A percentile compares a stretch with the other conserved stretches of the same genome.
Conservation (phyloP, 2,113 vertebrate genomes). For the Sterrhoptilus dennistouni region DNA sequence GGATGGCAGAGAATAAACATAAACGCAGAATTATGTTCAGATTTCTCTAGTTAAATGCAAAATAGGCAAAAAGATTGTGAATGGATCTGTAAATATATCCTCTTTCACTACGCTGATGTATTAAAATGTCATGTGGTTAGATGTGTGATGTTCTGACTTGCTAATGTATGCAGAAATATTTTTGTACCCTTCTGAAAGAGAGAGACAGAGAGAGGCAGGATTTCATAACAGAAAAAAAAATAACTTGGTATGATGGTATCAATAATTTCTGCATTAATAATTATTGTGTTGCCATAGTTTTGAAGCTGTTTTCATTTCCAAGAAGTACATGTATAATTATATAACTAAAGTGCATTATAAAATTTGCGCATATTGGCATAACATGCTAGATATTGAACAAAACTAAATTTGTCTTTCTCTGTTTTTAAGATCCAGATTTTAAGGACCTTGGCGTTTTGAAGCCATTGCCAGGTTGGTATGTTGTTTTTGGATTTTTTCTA, state of each 20-base stretch:
- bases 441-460: slow-evolving; percentile 93
- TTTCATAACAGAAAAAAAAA: not conserved
- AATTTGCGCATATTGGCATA: not conserved
- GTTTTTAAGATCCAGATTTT: slow-evolving; percentile 97
- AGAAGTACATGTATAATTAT: not conserved
- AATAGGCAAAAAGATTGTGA: not conserved
- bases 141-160: not conserved
- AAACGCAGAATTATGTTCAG: not conserved
- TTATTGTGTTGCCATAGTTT: not conserved
- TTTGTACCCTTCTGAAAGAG: not conserved
- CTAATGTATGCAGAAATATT: not conserved
- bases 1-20: not conserved
- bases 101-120: not conserved
- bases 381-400: not conserved
- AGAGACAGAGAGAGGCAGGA: not conserved
- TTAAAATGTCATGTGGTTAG: not conserved
- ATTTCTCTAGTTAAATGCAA: not conserved
- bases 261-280: not conserved
- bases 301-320: not conserved
- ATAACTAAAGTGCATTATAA: not conserved
- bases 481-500: not conserved
- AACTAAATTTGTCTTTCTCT: slow-evolving; percentile 71
- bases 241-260: not conserved
- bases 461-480: slow-evolving; percentile 96
- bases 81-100: not conserved